Percentiles rank a stretch among this genome's conserved stretches.
These are phyloP conservation scores for Kryptolebias marmoratus DNA, from an alignment of 2,113 vertebrate species.

Conservation along the genomic window DNA sequence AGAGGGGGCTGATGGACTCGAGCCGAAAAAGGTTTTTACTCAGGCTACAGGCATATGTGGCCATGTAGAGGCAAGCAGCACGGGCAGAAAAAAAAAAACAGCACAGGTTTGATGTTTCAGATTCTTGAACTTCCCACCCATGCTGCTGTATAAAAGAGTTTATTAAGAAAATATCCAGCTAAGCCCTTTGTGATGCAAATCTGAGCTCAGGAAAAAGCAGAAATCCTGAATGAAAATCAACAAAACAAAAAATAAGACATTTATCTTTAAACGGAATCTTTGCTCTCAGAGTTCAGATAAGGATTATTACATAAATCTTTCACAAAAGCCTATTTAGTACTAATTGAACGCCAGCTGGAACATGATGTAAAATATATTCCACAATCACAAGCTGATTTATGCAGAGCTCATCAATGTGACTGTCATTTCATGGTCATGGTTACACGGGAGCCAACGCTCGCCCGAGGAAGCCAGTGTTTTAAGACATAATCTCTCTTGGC, in stretches of 20 bases:
- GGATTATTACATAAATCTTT: slow-evolving; percentile 34
- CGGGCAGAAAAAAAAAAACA: slow-evolving; percentile 26
- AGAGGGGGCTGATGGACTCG: slow-evolving; percentile 22
- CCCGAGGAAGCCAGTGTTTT: slow-evolving; percentile 52
- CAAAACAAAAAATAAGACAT: slow-evolving; percentile 22
- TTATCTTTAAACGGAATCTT: slow-evolving; percentile 39
- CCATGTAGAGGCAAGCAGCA: slow-evolving; percentile 49
- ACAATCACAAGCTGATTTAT: slow-evolving; percentile 46
- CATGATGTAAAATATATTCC: slow-evolving; percentile 21
- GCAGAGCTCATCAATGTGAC: slow-evolving; percentile 47
- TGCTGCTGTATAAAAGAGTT: slow-evolving; percentile 6
- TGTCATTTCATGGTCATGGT: slow-evolving; percentile 51
- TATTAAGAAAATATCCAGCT: slow-evolving; percentile 21
- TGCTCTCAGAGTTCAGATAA: slow-evolving; percentile 21
- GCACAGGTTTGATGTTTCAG: slow-evolving; percentile 40
- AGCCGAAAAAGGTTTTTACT: slow-evolving; percentile 66
- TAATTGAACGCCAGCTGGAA: slow-evolving; percentile 40
- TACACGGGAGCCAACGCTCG: slow-evolving; percentile 29
- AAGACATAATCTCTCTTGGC: slow-evolving; percentile 65
- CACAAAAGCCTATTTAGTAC: slow-evolving; percentile 35
- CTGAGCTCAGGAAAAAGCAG: slow-evolving; percentile 3
- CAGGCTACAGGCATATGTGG: slow-evolving; percentile 66
- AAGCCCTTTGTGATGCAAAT: slow-evolving; percentile 26
- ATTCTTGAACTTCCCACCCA: slow-evolving; percentile 30
- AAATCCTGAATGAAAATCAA: slow-evolving; percentile 5